A percentile compares a stretch with the other conserved stretches of the same genome.
phyloP scores from a whole-genome alignment of 2,113 vertebrate species.

The Rhinolophus sinicus region DNA sequence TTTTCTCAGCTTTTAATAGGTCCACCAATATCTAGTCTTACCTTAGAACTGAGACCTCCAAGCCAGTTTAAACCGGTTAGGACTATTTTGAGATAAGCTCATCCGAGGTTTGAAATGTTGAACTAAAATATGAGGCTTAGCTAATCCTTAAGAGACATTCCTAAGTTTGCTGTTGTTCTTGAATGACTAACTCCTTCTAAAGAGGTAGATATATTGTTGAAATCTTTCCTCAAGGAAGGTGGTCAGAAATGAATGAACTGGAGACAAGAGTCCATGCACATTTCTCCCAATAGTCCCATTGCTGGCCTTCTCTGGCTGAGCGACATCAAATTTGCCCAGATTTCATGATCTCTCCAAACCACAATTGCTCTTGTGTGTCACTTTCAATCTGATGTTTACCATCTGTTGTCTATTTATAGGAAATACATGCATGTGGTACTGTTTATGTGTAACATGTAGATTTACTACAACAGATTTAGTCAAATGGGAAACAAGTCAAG shows the following conservation, averaged over 20 bases:
- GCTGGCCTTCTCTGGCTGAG: neutral
- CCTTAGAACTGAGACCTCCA: neutral
- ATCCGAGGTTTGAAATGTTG: neutral
- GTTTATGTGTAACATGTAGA: neutral
- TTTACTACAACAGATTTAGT: constrained; percentile 77
- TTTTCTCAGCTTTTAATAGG: neutral
- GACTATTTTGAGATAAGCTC: neutral
- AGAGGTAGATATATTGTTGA: neutral
- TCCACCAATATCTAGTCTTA: neutral
- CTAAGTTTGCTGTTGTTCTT: neutral
- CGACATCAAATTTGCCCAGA: neutral
- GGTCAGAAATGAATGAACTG: constrained; percentile 11
- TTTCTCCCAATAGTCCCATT: neutral
- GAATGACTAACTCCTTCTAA: neutral
- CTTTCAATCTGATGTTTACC: constrained; percentile 27
- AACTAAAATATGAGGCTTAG: constrained; percentile 8
- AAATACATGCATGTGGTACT: neutral
- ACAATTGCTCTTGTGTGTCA: neutral
- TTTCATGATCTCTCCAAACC: constrained; percentile 31
- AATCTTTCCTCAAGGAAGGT: neutral
- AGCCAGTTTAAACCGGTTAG: neutral
- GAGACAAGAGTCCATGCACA: neutral
- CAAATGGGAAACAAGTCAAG: constrained; percentile 84
- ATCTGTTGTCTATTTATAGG: constrained; percentile 20
- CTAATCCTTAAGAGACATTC: neutral